Percentiles rank a stretch among this genome's conserved stretches.
Evolutionary conservation across 2,113 vertebrate genomes (phyloP).

Genomic region (Prunella himalayana): DNA sequence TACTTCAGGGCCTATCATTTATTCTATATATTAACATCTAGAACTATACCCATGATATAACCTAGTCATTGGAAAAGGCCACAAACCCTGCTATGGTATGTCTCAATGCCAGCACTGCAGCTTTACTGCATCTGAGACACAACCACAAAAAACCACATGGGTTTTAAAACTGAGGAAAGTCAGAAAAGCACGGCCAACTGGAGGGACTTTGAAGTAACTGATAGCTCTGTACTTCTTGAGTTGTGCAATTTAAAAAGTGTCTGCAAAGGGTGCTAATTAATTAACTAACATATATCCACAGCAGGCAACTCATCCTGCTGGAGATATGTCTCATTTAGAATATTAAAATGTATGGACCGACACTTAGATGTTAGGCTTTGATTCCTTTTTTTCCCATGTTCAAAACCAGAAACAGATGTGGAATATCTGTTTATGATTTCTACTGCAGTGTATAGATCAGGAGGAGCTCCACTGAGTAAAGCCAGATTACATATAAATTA

Average conservation of each 20-base stretch:
- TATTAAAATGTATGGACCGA: neutral
- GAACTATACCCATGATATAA: constrained; percentile 55
- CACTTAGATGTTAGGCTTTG: neutral
- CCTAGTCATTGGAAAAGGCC: constrained; percentile 54
- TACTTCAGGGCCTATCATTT: constrained; percentile 68
- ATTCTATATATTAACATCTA: constrained; percentile 74
- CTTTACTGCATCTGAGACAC: constrained; percentile 23
- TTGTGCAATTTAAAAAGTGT: neutral
- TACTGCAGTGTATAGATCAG: neutral
- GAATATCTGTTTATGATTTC: constrained; percentile 29
- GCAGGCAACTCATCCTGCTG: neutral
- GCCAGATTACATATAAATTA: neutral
- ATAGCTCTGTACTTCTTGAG: neutral
- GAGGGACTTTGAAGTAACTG: neutral
- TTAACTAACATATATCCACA: neutral
- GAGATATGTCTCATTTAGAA: neutral
- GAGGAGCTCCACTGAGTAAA: neutral
- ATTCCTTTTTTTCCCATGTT: neutral
- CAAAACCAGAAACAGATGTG: constrained; percentile 25
- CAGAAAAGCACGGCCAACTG: neutral
- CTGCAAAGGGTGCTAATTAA: neutral
- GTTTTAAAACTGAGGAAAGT: neutral
- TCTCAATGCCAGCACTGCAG: constrained; percentile 28
- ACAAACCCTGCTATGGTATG: constrained; percentile 41
- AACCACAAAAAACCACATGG: constrained; percentile 1